Evolutionary conservation across 2,888 invertebrate species (phyloP), one percentile per base, ranked within the genome.

Genomic region (Chrysotoxum bicinctum): DNA sequence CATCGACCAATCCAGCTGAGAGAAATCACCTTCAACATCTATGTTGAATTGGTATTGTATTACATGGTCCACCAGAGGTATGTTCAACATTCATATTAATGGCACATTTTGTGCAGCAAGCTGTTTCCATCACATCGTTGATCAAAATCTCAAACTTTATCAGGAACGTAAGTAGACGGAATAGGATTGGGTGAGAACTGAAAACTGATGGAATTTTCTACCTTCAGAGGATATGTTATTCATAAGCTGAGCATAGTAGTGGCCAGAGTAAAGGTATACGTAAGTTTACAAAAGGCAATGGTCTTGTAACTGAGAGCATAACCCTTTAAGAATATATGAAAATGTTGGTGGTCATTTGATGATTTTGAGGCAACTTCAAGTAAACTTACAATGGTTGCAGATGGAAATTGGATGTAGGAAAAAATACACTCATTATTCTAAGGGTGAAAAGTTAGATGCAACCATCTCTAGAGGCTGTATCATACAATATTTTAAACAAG

Each of bases 311-410:
- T 35, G 72, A 40, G 52, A 77, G 73, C 82, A 66, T 77, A 77
- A 56, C 60, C 54, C 26, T 68, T 62, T 77, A 73, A 73, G 82
- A 82, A 82, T 82, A 82, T 82, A 82, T 73, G 77, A 54, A 82
- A 82, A 82, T 82, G 72, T 82, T 54, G 45, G 77, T 45, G 77
- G 82, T 73, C 76, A 82, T 58, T 76, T 50, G 50, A 66, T 50
- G 75, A 64, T 81, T 50, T 64, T 64, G 68, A 66, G 21, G 45
- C 21, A 70, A 23, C 50, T 48, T 64, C 23, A 56, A 52, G 76
- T 70, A 68, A 68, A 68, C 52, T 76, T 82, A 72, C 66, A 68
- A 60, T 16, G 16, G 19, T 4, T 26, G 26, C 26, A 26, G 26
- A n/a, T n/a, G n/a, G n/a, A n/a, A n/a, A n/a, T n/a, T n/a, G n/a